phyloP scores from a whole-genome alignment of 2,797 vertebrate species.

The Paguma larvata region DNA sequence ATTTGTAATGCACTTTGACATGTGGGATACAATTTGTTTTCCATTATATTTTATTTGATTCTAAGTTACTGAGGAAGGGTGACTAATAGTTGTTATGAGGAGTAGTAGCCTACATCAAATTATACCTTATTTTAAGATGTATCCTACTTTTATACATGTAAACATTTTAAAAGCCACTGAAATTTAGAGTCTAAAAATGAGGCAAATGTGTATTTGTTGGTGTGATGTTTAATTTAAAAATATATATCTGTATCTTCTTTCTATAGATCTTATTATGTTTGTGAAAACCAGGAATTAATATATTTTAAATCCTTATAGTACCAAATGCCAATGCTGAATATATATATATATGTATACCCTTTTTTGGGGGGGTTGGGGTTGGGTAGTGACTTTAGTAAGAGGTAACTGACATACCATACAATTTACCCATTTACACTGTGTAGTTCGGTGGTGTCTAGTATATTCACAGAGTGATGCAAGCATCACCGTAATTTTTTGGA shows the following conservation, averaged over 20 bases:
- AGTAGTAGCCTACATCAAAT: background rate
- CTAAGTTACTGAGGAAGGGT: background rate
- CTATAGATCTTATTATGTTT: background rate
- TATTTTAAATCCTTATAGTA: background rate
- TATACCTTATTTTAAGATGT: background rate
- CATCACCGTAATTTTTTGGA: background rate
- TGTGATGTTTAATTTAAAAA: background rate
- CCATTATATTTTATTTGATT: background rate
- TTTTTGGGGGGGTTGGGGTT: background rate
- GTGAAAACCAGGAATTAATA: background rate
- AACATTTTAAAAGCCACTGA: background rate
- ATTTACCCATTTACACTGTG: background rate
- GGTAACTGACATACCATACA: background rate
- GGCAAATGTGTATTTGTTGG: background rate
- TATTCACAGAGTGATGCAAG: background rate
- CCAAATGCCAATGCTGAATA: background rate
- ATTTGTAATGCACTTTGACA: background rate
- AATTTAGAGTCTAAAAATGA: background rate
- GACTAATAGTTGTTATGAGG: background rate
- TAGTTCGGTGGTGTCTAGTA: background rate
- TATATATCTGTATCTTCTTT: background rate
- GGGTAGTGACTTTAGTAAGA: background rate
- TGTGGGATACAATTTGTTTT: conserved; percentile 58
- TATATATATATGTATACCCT: too few species aligned
- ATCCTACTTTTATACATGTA: background rate